Conservation (phyloP, 2,888 invertebrate genomes). For the Agrypnus murinus region DNA sequence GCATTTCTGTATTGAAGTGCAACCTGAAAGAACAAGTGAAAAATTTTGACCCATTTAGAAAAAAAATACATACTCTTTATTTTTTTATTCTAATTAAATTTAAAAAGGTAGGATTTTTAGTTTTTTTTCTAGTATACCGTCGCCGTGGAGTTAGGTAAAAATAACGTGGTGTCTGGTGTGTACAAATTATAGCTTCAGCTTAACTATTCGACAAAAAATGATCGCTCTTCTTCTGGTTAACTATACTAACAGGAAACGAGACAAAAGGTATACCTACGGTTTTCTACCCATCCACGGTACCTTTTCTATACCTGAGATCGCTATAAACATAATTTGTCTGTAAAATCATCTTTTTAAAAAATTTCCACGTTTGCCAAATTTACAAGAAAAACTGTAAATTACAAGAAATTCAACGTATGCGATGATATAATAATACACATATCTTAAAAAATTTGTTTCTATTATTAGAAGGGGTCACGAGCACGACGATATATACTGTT, state of each 20-base stretch:
- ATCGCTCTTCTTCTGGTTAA: constrained; percentile 5
- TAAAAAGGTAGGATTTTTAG: too few species aligned
- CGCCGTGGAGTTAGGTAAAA: constrained; percentile 29
- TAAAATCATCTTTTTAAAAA: too few species aligned
- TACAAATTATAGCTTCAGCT: not conserved
- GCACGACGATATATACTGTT: constrained; percentile 6
- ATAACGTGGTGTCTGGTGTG: not conserved
- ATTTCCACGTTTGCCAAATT: too few species aligned
- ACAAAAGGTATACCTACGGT: constrained; percentile 27
- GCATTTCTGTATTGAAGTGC: too few species aligned
- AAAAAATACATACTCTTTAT: too few species aligned
- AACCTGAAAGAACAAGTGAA: too few species aligned
- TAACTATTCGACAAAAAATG: not conserved
- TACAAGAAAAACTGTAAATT: too few species aligned
- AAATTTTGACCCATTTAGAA: too few species aligned
- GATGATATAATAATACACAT: not conserved
- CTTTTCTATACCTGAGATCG: too few species aligned
- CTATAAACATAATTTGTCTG: not conserved
- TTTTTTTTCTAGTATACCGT: too few species aligned
- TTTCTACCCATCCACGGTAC: not conserved
- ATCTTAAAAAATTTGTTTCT: not conserved
- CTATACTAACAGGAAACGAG: constrained; percentile 33
- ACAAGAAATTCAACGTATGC: too few species aligned
- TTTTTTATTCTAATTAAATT: too few species aligned
- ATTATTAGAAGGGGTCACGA: constrained; percentile 38